Percentiles rank a stretch among this genome's conserved stretches.
Evolutionary conservation across 53 echinoderm and acorn worm genomes (phyloP).

Genomic region (Stichopus horrens): DNA sequence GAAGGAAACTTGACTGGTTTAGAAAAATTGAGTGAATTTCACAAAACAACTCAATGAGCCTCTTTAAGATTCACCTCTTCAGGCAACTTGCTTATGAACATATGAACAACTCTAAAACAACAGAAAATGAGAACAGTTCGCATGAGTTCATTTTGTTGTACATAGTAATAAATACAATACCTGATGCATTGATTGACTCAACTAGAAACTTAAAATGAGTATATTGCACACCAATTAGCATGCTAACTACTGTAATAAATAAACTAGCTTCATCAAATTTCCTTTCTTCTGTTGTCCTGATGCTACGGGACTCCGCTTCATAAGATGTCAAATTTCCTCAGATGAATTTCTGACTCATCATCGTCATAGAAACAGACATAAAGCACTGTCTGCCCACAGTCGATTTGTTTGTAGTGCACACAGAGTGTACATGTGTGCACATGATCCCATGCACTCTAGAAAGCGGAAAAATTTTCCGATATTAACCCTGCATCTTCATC

Average conservation of each 20-base stretch:
- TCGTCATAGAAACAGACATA: slow-evolving; percentile 16
- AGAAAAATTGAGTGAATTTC: no score
- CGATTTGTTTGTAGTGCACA: background rate
- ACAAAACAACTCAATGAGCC: no score
- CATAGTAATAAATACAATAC: no score
- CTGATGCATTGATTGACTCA: no score
- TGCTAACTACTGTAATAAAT: background rate
- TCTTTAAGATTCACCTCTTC: no score
- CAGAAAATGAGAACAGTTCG: no score
- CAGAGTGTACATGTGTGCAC: background rate
- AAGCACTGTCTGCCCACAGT: background rate
- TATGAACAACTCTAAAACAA: no score
- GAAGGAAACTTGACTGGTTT: no score
- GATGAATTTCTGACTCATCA: slow-evolving; percentile 9
- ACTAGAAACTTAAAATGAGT: no score
- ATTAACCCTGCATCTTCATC: no score
- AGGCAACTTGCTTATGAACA: no score
- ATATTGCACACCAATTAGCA: background rate
- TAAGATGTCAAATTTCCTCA: background rate
- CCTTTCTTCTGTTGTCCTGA: background rate
- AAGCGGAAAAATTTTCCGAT: background rate
- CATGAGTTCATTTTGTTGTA: no score
- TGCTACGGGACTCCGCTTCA: background rate
- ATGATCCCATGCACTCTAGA: background rate
- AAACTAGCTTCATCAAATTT: background rate